phyloP scores from a whole-genome alignment of 2,888 invertebrate species.

The Melinopterus prodromus region DNA sequence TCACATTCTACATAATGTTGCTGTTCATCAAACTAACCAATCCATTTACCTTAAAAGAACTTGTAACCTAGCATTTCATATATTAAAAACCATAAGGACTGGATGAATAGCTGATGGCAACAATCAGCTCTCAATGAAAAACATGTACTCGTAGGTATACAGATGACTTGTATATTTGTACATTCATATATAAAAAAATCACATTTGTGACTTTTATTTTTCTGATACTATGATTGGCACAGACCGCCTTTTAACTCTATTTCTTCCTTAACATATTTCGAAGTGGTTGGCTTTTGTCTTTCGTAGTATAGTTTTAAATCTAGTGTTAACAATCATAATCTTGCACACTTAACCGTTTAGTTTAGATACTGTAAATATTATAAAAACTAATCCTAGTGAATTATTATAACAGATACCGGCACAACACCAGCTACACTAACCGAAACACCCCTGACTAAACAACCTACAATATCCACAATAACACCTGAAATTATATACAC shows the following conservation, averaged over 20 bases:
- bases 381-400: neutral
- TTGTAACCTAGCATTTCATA: constrained; percentile 18
- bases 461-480: constrained; percentile 39
- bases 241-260: constrained; percentile 28
- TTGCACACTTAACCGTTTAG: constrained; percentile 13
- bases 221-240: constrained; percentile 30
- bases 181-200: constrained; percentile 19
- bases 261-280: neutral
- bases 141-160: constrained; percentile 33
- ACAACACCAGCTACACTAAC: constrained; percentile 60
- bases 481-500: constrained; percentile 6
- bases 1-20: constrained; percentile 51
- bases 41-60: constrained; percentile 19
- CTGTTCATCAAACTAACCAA: constrained; percentile 52
- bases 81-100: constrained; percentile 38
- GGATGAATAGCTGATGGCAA: constrained; percentile 32
- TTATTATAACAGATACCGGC: constrained; percentile 60
- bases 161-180: constrained; percentile 30
- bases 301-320: neutral
- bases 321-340: constrained; percentile 11
- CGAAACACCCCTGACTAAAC: constrained; percentile 52
- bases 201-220: constrained; percentile 14
- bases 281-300: constrained; percentile 15
- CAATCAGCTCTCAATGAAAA: neutral
- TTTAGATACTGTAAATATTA: constrained; percentile 6